These are phyloP conservation scores for Drymonia ruficornis DNA, from an alignment of 2,888 invertebrate genomes.

Conservation along the genomic window DNA sequence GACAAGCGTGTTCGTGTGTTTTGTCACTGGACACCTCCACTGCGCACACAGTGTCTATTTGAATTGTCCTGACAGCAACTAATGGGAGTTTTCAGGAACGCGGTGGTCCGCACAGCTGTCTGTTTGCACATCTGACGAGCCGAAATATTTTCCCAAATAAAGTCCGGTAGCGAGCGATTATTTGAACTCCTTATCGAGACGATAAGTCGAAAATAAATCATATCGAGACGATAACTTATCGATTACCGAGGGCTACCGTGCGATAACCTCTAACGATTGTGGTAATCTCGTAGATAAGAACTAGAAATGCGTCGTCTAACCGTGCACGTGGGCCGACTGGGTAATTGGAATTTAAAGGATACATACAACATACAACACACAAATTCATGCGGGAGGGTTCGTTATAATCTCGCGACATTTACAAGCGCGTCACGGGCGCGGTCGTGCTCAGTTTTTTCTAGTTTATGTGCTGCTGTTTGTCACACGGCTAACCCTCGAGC, in stretches of 20 bases:
- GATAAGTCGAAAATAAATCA: slow-evolving; percentile 71
- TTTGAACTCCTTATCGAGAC: slow-evolving; percentile 57
- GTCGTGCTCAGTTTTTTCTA: slow-evolving; percentile 56
- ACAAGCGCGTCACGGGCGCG: slow-evolving; percentile 70
- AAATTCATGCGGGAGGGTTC: slow-evolving; percentile 61
- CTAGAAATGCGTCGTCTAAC: slow-evolving; percentile 53
- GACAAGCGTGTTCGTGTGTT: slow-evolving; percentile 79
- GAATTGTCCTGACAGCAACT: slow-evolving; percentile 64
- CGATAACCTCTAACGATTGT: slow-evolving; percentile 70
- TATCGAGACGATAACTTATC: slow-evolving; percentile 68
- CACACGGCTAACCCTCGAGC: slow-evolving; percentile 51
- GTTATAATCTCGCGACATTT: slow-evolving; percentile 66
- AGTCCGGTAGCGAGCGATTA: slow-evolving; percentile 54
- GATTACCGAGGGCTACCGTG: slow-evolving; percentile 70
- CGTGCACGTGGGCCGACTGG: slow-evolving; percentile 63
- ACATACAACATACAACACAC: slow-evolving; percentile 62
- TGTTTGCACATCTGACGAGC: slow-evolving; percentile 56
- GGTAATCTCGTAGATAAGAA: slow-evolving; percentile 70
- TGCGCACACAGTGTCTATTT: slow-evolving; percentile 74
- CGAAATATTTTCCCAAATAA: slow-evolving; percentile 40
- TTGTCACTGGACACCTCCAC: slow-evolving; percentile 81
- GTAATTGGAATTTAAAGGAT: slow-evolving; percentile 65
- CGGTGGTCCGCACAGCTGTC: slow-evolving; percentile 46
- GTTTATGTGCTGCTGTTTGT: slow-evolving; percentile 57
- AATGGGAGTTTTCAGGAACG: slow-evolving; percentile 65